Conservation (phyloP, 2,797 vertebrate species). For the Hybognathus amarus region DNA sequence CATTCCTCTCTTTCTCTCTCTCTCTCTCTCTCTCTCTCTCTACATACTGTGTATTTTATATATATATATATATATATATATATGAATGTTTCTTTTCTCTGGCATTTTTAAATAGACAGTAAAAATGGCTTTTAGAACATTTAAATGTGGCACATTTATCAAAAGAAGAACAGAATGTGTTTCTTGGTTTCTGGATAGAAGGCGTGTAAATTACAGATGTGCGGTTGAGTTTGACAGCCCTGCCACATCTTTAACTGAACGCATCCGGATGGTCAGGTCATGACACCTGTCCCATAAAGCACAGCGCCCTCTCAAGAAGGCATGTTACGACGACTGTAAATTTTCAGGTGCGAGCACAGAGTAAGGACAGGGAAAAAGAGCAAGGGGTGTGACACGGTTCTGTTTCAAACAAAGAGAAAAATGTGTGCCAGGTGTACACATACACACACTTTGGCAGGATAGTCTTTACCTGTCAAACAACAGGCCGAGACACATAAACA, state of each 20-base stretch:
- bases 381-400: slow-evolving; percentile 20
- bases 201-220: slow-evolving; percentile 31
- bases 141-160: background rate
- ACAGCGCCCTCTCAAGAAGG: slow-evolving; percentile 21
- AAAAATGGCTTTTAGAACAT: background rate
- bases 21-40: no score
- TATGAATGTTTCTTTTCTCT: no score
- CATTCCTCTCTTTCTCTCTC: no score
- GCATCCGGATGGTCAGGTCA: slow-evolving; percentile 49
- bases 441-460: slow-evolving; percentile 17
- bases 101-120: background rate
- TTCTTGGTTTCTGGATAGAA: slow-evolving; percentile 19
- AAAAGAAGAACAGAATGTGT: slow-evolving; percentile 2
- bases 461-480: slow-evolving; percentile 27
- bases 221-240: slow-evolving; percentile 13
- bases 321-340: slow-evolving; percentile 51
- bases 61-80: no score
- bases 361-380: slow-evolving; percentile 11
- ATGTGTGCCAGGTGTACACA: slow-evolving; percentile 51
- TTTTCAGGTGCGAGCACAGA: slow-evolving; percentile 19
- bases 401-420: slow-evolving; percentile 36
- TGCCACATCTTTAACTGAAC: slow-evolving; percentile 45
- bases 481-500: slow-evolving; percentile 33
- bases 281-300: slow-evolving; percentile 55
- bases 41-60: no score